These are phyloP conservation scores for Synanthedon tipuliformis DNA, from an alignment of 2,888 invertebrate genomes.

Conservation along the genomic window DNA sequence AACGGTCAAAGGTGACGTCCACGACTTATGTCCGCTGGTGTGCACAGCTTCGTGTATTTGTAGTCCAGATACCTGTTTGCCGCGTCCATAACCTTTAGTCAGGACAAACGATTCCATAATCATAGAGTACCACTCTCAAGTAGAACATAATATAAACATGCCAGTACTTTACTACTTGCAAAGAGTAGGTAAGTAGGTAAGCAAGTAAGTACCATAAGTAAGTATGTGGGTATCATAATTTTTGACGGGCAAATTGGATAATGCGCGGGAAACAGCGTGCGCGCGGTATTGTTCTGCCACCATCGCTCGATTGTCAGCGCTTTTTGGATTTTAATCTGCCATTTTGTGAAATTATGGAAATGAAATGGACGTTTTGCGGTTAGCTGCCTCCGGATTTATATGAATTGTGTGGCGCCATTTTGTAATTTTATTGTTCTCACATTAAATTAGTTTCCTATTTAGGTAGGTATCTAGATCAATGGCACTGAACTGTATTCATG, in stretches of 20 bases:
- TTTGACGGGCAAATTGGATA: slow-evolving; percentile 67
- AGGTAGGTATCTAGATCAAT: neutral
- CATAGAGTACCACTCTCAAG: too few species aligned
- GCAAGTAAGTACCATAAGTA: too few species aligned
- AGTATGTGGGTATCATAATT: slow-evolving; percentile 9
- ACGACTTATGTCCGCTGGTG: too few species aligned
- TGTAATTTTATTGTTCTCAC: slow-evolving; percentile 46
- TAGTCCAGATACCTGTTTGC: too few species aligned
- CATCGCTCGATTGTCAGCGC: slow-evolving; percentile 48
- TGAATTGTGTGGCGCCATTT: slow-evolving; percentile 29
- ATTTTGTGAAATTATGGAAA: slow-evolving; percentile 66
- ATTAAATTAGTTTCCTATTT: slow-evolving; percentile 25
- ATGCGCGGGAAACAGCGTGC: slow-evolving; percentile 44
- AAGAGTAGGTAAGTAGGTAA: too few species aligned
- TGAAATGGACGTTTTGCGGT: slow-evolving; percentile 65
- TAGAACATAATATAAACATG: too few species aligned
- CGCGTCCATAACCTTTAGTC: too few species aligned
- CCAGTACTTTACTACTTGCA: too few species aligned
- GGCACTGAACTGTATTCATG: neutral
- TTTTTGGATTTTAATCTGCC: slow-evolving; percentile 60
- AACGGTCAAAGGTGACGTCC: too few species aligned
- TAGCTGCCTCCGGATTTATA: slow-evolving; percentile 41
- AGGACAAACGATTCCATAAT: too few species aligned
- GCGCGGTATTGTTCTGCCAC: slow-evolving; percentile 50
- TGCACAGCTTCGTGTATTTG: too few species aligned